Percentiles rank a stretch among this genome's conserved stretches.
These are phyloP conservation scores for Dendroctonus valens DNA, from an alignment of 1,140 invertebrate genomes.

Conservation along the genomic window DNA sequence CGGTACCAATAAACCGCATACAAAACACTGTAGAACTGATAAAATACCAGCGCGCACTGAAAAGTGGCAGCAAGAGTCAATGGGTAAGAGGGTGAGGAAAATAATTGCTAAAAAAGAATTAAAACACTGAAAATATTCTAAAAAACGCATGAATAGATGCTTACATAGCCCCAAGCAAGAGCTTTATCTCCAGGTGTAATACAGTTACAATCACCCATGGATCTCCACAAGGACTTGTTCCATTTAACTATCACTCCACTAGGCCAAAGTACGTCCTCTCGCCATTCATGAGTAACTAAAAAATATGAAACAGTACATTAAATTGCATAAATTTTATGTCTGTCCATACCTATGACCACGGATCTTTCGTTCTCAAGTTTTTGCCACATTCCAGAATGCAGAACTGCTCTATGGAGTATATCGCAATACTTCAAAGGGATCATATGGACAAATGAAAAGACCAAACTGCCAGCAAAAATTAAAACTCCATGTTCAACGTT, in stretches of 20 bases:
- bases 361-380: constrained; percentile 58
- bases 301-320: constrained; percentile 39
- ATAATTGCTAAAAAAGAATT: constrained; percentile 69
- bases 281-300: constrained; percentile 68
- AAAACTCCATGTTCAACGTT: constrained; percentile 79
- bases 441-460: constrained; percentile 76
- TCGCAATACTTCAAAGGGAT: constrained; percentile 75
- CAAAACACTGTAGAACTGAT: constrained; percentile 76
- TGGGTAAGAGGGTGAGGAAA: constrained; percentile 80
- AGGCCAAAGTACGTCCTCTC: constrained; percentile 70
- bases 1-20: constrained; percentile 87
- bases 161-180: constrained; percentile 83
- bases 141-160: constrained; percentile 48
- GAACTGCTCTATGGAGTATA: constrained; percentile 80
- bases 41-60: constrained; percentile 69
- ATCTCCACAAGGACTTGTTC: constrained; percentile 76
- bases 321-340: constrained; percentile 38
- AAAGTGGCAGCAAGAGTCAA: constrained; percentile 73
- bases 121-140: constrained; percentile 15
- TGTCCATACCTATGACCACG: constrained; percentile 13
- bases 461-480: constrained; percentile 80
- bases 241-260: constrained; percentile 79
- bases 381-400: constrained; percentile 87
- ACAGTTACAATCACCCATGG: constrained; percentile 68
- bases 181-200: constrained; percentile 81